Conservation (phyloP, 2,113 vertebrate genomes). For the Ptilorrhoa leucosticta region DNA sequence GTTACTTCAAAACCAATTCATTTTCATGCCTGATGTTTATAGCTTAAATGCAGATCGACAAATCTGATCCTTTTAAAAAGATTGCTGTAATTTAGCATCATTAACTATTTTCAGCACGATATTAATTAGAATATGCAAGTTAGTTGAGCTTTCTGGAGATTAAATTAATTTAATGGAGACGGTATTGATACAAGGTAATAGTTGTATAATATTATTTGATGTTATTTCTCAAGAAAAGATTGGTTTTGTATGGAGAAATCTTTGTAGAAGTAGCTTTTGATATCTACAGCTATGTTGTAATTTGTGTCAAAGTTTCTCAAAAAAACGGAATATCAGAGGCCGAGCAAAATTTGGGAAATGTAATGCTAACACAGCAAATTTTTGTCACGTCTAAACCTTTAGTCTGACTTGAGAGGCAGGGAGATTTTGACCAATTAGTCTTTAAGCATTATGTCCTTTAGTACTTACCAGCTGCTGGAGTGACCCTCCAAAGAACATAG, state of each 20-base stretch:
- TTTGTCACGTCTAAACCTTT: not conserved
- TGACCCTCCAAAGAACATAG: not conserved
- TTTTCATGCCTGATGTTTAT: constrained; percentile 44
- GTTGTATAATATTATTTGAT: not conserved
- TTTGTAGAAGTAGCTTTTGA: not conserved
- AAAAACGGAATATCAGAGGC: not conserved
- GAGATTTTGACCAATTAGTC: not conserved
- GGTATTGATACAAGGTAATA: not conserved
- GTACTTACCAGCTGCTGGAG: not conserved
- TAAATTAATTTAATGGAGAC: not conserved
- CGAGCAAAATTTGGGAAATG: not conserved
- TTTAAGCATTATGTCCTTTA: not conserved
- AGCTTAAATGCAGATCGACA: not conserved
- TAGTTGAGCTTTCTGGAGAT: not conserved
- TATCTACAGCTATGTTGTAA: not conserved
- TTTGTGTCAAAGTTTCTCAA: not conserved
- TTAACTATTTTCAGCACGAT: constrained; percentile 54
- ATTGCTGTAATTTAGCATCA: constrained; percentile 48
- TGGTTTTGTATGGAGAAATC: not conserved
- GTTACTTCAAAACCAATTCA: constrained; percentile 42
- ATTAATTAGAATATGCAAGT: constrained; percentile 43
- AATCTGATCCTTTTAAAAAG: constrained; percentile 52
- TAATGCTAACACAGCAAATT: not conserved
- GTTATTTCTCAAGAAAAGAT: not conserved
- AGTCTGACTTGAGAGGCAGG: not conserved